Evolutionary conservation across 2,113 vertebrate genomes (phyloP).

Genomic region (Leptosomus discolor): DNA sequence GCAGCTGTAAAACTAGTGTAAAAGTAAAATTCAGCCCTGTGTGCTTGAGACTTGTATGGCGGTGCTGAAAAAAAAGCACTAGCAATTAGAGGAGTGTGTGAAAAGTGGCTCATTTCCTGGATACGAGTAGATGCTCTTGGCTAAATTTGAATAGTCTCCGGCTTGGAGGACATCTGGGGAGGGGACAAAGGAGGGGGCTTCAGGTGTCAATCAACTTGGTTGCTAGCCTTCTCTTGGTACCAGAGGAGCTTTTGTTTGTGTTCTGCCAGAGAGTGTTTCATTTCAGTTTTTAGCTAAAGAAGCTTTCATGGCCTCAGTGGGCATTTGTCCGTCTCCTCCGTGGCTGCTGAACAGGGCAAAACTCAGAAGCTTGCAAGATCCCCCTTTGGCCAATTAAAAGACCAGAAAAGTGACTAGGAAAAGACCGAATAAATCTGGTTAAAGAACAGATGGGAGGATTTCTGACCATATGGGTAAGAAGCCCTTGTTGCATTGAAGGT

Average conservation of each 20-base stretch:
- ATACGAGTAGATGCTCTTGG: background rate
- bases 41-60: background rate
- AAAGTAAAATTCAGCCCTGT: background rate
- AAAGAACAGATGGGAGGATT: background rate
- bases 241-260: background rate
- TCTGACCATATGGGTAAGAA: background rate
- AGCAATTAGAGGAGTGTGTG: background rate
- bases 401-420: background rate
- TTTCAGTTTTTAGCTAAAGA: background rate
- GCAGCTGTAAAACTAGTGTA: background rate
- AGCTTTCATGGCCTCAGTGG: background rate
- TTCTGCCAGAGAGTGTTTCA: background rate
- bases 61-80: background rate
- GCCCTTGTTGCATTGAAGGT: background rate
- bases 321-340: background rate
- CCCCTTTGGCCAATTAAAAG: background rate
- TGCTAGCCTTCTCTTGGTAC: background rate
- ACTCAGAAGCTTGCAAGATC: background rate
- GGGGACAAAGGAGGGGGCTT: rapidly evolving
- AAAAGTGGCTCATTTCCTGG: background rate
- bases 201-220: background rate
- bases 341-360: background rate
- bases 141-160: background rate
- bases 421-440: background rate
- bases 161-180: background rate